A percentile compares a stretch with the other conserved stretches of the same genome.
Evolutionary conservation across 2,797 vertebrate species (phyloP).

Genomic region (Phyllotis vaccarum): DNA sequence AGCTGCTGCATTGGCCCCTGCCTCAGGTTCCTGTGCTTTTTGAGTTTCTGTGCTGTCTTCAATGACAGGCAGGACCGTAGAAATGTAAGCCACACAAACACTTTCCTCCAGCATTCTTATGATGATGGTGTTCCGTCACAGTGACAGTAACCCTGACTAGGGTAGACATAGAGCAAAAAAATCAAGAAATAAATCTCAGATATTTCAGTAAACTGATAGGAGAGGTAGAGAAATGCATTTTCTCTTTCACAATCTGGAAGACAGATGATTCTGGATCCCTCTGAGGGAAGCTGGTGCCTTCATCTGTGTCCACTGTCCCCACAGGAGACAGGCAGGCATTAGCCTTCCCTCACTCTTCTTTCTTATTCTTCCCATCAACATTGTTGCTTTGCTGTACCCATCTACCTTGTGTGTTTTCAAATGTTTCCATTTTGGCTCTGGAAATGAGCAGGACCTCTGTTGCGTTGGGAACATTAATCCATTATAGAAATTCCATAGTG

Average conservation of each 20-base stretch:
- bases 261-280: background rate
- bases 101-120: background rate
- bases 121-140: background rate
- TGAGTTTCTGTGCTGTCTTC: background rate
- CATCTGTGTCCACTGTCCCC: accelerated
- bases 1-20: background rate
- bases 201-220: background rate
- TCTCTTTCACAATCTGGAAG: background rate
- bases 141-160: background rate
- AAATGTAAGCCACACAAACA: background rate
- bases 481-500: background rate
- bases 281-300: background rate
- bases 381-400: background rate
- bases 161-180: background rate
- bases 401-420: background rate
- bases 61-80: background rate
- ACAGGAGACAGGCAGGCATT: background rate
- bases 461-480: background rate
- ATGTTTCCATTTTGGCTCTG: background rate
- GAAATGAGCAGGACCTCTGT: background rate
- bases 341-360: background rate
- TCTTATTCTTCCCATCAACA: background rate
- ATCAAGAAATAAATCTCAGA: background rate
- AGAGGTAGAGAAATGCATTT: background rate
- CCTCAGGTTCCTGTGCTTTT: background rate